Base-by-base conservation (phyloP, 2,888 invertebrate species). In the Lumbricus terrestris region DNA sequence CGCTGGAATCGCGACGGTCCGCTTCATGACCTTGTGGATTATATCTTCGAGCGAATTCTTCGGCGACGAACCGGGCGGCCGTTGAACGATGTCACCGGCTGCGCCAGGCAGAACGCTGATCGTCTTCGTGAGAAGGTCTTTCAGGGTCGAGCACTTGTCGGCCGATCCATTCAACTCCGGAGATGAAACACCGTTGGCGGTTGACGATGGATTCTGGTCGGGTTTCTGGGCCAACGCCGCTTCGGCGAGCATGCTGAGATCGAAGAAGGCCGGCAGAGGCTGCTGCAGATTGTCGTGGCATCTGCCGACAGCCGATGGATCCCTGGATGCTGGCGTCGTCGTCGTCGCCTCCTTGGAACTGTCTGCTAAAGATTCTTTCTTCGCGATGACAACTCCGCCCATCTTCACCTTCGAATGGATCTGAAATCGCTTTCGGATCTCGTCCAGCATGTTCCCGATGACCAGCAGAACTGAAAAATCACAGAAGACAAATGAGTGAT, bases 351-450 rank as follows among this genome's bases (percentile, higher is more conserved):
- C 85, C 23, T 85, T 85, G 23, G n/a, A 85, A 37, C 35, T 16
- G n/a, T 85, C 85, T 34, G 37, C 35, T 85, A 85, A 18, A 83
- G 83, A 3, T 23, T 34, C 85, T 35, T 85, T 37, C 37, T 85
- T 34, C 0, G 37, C 23, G 6, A n/a, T n/a, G n/a, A 37, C 34
- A 11, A 85, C 37, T 35, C 35, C 85, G 34, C 37, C 85, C 34
- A 23, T 6, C 34, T 85, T 85, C 16, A 85, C 85, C 37, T 96
- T 96, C 93, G 97, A 96, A 29, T 97, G 96, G 92, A 98, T 97
- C 91, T 96, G 96, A 97, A 97, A 98, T 92, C 97, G 95, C 2
- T 96, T 96, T 40, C 98, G 96, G 92, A 97, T 96, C 88, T 97
- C 97, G 95, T 98, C 98, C 90, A 97, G 96, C 91, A 97, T 96